Conservation (phyloP, 2,113 vertebrate species). For the Damaliscus lunatus region DNA sequence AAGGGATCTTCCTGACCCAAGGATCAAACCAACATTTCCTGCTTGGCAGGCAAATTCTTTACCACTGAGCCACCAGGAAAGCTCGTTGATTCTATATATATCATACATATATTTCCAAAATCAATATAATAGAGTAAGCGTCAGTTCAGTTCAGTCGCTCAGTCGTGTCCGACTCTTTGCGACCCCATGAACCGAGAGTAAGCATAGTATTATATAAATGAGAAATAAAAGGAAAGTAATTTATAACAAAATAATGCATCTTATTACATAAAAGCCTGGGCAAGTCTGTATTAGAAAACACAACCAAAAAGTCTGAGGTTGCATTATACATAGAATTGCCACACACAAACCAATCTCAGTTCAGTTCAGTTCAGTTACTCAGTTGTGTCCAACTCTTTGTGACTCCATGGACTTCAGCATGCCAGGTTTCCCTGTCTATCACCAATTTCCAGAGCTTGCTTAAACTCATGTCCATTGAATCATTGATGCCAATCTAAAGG, state of each 20-base stretch:
- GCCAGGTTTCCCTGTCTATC: background rate
- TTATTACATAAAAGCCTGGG: background rate
- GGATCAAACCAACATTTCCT: background rate
- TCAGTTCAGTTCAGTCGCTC: background rate
- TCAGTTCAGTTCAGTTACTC: background rate
- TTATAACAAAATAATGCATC: background rate
- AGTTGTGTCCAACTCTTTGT: background rate
- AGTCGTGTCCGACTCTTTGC: accelerated
- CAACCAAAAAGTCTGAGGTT: background rate
- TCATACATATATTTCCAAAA: background rate
- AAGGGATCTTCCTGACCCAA: background rate
- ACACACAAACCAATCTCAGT: background rate
- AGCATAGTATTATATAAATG: background rate
- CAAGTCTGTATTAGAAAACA: background rate
- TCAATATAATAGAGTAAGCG: background rate
- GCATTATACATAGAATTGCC: background rate
- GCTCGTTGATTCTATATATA: background rate
- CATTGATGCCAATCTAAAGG: background rate
- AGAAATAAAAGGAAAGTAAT: background rate
- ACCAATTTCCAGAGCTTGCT: background rate
- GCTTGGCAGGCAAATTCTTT: background rate
- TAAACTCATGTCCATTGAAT: background rate
- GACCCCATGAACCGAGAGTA: background rate
- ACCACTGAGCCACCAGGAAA: background rate
- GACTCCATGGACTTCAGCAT: background rate